These are phyloP conservation scores for Pogonomyrmex californicus DNA, from an alignment of 1,140 invertebrate species.

Conservation along the genomic window DNA sequence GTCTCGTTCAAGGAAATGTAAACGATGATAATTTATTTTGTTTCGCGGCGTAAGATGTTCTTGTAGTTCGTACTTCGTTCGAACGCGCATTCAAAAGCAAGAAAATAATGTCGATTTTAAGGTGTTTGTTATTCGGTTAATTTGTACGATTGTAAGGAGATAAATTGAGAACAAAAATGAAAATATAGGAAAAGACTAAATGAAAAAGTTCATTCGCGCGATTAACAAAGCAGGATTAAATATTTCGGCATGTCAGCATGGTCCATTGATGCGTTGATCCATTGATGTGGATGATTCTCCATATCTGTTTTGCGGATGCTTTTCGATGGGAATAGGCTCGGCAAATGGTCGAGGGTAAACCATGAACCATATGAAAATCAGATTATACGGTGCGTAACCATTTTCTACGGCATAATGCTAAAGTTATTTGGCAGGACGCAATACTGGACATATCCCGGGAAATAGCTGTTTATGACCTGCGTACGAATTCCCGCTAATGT, in stretches of 20 bases:
- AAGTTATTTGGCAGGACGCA: conserved; percentile 71
- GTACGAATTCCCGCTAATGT: conserved; percentile 67
- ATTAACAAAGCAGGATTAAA: conserved; percentile 35
- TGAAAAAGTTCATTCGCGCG: background rate
- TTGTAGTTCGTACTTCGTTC: background rate
- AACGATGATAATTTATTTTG: conserved; percentile 39
- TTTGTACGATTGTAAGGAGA: background rate
- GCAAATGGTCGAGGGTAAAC: conserved; percentile 9
- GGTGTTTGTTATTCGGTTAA: conserved; percentile 2
- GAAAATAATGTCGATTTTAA: conserved; percentile 7
- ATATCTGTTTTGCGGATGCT: conserved; percentile 41
- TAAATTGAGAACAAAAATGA: background rate
- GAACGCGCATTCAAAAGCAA: background rate
- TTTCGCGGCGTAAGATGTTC: background rate
- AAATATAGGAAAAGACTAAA: background rate
- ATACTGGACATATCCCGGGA: conserved; percentile 55
- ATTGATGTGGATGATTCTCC: background rate
- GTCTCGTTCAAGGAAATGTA: conserved; percentile 9
- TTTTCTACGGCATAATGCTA: conserved; percentile 67
- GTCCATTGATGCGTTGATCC: background rate
- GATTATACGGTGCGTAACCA: conserved; percentile 71
- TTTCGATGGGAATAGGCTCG: conserved; percentile 39
- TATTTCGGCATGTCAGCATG: background rate
- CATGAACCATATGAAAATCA: conserved; percentile 64
- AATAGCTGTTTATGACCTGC: conserved; percentile 72